phyloP scores from a whole-genome alignment of 1,140 invertebrate species.

The Sinonovacula constricta region DNA sequence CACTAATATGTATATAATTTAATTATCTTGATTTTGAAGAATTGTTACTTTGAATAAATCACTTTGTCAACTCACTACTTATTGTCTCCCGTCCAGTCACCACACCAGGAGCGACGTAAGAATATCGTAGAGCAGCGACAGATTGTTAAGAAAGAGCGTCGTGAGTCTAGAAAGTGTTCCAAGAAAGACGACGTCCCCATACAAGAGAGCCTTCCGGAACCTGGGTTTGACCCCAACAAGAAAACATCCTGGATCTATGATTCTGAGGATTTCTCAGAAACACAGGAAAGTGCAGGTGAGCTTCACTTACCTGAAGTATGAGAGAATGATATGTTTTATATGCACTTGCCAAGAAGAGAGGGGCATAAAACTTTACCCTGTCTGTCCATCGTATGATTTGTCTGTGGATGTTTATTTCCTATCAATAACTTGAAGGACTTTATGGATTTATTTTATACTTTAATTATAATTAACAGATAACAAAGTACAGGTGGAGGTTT shows the following conservation, averaged over 20 bases:
- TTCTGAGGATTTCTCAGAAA: constrained; percentile 20
- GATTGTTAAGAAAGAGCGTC: constrained; percentile 33
- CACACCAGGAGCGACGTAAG: constrained; percentile 13
- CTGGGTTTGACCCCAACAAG: constrained; percentile 2
- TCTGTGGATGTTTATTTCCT: too few relatives aligned
- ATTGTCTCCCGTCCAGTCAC: constrained; percentile 26
- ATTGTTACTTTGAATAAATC: too few relatives aligned
- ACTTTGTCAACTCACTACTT: too few relatives aligned
- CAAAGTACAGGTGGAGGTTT: too few relatives aligned
- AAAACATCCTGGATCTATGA: constrained; percentile 39
- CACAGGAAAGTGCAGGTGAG: not conserved
- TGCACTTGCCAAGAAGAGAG: too few relatives aligned
- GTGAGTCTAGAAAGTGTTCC: constrained; percentile 24
- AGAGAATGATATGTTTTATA: not conserved
- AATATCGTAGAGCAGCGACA: constrained; percentile 27
- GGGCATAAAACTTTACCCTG: too few relatives aligned
- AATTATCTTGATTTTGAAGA: too few relatives aligned
- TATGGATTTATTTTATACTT: too few relatives aligned
- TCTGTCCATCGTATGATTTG: too few relatives aligned
- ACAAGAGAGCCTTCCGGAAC: constrained; percentile 7
- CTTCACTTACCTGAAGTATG: not conserved
- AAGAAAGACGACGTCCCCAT: constrained; percentile 5
- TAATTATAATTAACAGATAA: too few relatives aligned
- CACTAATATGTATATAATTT: too few relatives aligned
- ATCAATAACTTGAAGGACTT: too few relatives aligned